A percentile compares a stretch with the other conserved stretches of the same genome.
Conservation (phyloP, 2,797 vertebrate species). For the Micrastur ruficollis region DNA sequence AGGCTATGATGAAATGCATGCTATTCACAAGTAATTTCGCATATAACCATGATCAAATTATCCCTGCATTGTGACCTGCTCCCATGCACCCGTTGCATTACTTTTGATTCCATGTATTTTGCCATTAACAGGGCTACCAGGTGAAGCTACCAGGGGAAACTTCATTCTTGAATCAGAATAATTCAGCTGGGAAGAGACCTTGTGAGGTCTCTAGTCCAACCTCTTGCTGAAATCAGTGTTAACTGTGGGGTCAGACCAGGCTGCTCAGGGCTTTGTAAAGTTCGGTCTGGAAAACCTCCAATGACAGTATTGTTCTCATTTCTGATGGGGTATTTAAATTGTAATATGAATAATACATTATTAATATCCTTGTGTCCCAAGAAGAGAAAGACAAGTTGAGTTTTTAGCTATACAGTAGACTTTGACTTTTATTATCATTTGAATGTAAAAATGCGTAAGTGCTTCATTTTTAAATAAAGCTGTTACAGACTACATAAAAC, state of each 20-base stretch:
- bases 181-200: background rate
- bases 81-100: fast-evolving
- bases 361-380: background rate
- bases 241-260: background rate
- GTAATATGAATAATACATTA: background rate
- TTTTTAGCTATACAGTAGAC: background rate
- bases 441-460: background rate
- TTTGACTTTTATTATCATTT: background rate
- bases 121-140: background rate
- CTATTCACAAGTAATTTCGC: background rate
- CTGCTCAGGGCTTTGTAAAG: background rate
- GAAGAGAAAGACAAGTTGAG: background rate
- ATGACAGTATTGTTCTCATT: background rate
- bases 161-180: background rate
- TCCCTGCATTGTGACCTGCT: background rate
- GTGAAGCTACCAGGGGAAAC: background rate
- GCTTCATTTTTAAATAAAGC: background rate
- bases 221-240: background rate
- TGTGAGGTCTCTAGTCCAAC: background rate
- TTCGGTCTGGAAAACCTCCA: background rate
- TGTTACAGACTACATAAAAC: background rate
- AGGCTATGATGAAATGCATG: background rate
- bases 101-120: background rate
- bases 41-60: background rate
- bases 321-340: background rate